phyloP scores from a whole-genome alignment of 2,888 invertebrate species.

The Aquatica leii region DNA sequence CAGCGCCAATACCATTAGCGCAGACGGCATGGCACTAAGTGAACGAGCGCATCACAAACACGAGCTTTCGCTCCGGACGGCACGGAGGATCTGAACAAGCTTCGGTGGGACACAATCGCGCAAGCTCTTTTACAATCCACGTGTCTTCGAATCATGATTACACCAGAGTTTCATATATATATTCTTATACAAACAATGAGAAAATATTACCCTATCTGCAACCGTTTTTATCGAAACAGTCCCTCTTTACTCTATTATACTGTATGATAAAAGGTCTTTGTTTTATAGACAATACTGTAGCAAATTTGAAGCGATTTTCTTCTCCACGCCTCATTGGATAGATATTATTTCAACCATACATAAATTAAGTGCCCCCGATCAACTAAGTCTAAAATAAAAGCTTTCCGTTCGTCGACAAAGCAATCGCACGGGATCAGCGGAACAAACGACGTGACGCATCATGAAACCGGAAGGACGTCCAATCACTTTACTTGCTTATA shows the following conservation, averaged over 20 bases:
- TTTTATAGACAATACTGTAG: conserved; percentile 30
- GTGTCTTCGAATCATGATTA: conserved; percentile 38
- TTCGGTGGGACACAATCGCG: conserved; percentile 40
- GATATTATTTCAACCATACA: conserved; percentile 45
- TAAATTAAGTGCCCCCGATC: conserved; percentile 45
- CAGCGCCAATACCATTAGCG: conserved; percentile 49
- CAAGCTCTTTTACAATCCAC: conserved; percentile 47
- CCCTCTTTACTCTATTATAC: conserved; percentile 30
- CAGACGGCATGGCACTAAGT: conserved; percentile 50
- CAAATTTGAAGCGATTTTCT: conserved; percentile 35
- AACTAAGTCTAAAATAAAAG: conserved; percentile 46
- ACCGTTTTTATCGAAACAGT: conserved; percentile 34
- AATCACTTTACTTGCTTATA: conserved; percentile 50
- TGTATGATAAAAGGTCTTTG: conserved; percentile 29
- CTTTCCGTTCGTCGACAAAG: conserved; percentile 48
- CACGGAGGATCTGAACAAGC: conserved; percentile 43
- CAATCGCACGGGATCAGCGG: conserved; percentile 50
- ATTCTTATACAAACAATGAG: conserved; percentile 40
- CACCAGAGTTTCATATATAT: conserved; percentile 32
- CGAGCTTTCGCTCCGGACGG: conserved; percentile 42
- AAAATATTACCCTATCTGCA: conserved; percentile 38
- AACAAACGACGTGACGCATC: conserved; percentile 58
- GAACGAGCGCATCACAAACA: conserved; percentile 51
- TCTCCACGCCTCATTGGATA: conserved; percentile 45
- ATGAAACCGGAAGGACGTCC: conserved; percentile 55